These are phyloP conservation scores for Gobionotothen gibberifrons DNA, from an alignment of 2,797 vertebrate species.

Conservation along the genomic window DNA sequence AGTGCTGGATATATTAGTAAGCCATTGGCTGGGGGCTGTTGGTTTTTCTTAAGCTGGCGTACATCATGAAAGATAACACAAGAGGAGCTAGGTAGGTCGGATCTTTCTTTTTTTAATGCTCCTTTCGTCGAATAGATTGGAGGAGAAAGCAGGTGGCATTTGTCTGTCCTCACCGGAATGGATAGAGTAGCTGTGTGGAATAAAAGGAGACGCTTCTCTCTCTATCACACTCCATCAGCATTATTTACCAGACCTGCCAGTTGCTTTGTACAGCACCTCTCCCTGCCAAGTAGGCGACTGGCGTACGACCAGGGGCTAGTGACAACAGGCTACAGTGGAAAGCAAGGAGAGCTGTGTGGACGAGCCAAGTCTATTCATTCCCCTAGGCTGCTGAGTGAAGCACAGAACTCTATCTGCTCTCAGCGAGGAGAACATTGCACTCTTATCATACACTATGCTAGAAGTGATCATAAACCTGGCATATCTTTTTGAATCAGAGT, in stretches of 20 bases:
- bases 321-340: conserved; percentile 86
- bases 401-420: conserved; percentile 74
- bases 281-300: conserved; percentile 88
- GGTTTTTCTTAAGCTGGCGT: conserved; percentile 69
- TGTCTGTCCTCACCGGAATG: conserved; percentile 67
- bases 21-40: conserved; percentile 66
- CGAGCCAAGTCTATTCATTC: conserved; percentile 84
- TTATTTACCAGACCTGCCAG: conserved; percentile 86
- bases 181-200: conserved; percentile 79
- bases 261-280: conserved; percentile 85
- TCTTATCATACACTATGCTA: conserved; percentile 49
- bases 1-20: conserved; percentile 57
- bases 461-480: conserved; percentile 57
- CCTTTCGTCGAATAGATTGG: conserved; percentile 60
- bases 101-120: conserved; percentile 38
- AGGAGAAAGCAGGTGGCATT: conserved; percentile 53
- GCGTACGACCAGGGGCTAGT: conserved; percentile 84
- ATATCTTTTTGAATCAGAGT: conserved; percentile 51
- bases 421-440: conserved; percentile 57
- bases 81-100: conserved; percentile 60
- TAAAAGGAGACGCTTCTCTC: conserved; percentile 81
- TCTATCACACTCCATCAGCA: conserved; percentile 84
- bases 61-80: conserved; percentile 75
- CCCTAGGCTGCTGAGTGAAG: conserved; percentile 70
- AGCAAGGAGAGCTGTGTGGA: conserved; percentile 80